Percentiles rank a stretch among this genome's conserved stretches.
phyloP scores from a whole-genome alignment of 2,888 invertebrate genomes.

The Rosalia funebris region DNA sequence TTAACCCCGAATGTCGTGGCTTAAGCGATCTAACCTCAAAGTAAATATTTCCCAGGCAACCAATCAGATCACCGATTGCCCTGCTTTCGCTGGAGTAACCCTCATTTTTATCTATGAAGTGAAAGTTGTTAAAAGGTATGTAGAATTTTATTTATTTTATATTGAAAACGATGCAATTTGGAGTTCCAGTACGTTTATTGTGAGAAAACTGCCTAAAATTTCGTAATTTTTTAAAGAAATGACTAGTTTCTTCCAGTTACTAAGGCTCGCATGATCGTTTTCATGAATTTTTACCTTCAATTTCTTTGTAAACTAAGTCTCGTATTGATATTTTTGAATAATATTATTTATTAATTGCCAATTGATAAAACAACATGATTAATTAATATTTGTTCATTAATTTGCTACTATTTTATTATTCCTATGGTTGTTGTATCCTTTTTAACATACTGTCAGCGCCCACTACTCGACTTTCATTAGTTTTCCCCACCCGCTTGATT shows the following conservation, averaged over 20 bases:
- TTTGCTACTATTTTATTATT: constrained; percentile 24
- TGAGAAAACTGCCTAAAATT: constrained; percentile 50
- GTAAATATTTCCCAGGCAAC: constrained; percentile 58
- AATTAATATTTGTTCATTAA: constrained; percentile 37
- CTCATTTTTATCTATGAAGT: constrained; percentile 64
- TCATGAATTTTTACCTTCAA: constrained; percentile 50
- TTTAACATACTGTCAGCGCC: constrained; percentile 54
- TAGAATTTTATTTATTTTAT: constrained; percentile 66
- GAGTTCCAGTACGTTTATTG: constrained; percentile 52
- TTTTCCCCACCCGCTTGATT: constrained; percentile 45
- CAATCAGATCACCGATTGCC: constrained; percentile 62
- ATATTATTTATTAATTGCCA: constrained; percentile 42
- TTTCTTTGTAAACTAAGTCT: constrained; percentile 63
- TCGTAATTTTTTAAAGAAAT: constrained; percentile 48
- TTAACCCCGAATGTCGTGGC: constrained; percentile 53
- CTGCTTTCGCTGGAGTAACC: constrained; percentile 62
- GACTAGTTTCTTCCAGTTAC: constrained; percentile 44
- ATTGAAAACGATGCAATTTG: constrained; percentile 61
- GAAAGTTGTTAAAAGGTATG: constrained; percentile 65
- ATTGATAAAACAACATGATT: constrained; percentile 41
- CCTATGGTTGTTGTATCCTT: constrained; percentile 48
- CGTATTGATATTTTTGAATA: constrained; percentile 60
- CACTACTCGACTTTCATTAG: constrained; percentile 52
- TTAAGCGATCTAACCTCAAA: constrained; percentile 57
- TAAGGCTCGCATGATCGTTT: constrained; percentile 37